A percentile compares a stretch with the other conserved stretches of the same genome.
phyloP scores from a whole-genome alignment of 2,888 invertebrate species.

The Acronicta leporina region DNA sequence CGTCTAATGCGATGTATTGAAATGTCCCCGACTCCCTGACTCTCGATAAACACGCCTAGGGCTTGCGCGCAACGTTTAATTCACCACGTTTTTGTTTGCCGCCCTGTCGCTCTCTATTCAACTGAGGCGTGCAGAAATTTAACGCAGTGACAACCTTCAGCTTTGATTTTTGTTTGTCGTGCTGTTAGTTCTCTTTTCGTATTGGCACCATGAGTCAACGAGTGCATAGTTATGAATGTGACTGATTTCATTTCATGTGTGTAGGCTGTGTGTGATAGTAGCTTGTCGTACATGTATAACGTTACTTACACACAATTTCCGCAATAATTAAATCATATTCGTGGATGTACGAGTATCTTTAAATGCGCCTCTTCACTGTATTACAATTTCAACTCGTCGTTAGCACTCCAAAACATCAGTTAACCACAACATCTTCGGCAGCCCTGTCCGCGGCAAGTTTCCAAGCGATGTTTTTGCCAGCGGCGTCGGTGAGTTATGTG shows the following conservation, averaged over 20 bases:
- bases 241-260: not conserved
- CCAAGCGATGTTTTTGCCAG: conserved; percentile 45
- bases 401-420: not conserved
- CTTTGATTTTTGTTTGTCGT: conserved; percentile 26
- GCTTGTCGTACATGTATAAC: too few relatives aligned
- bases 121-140: conserved; percentile 8
- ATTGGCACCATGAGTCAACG: conserved; percentile 19
- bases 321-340: too few relatives aligned
- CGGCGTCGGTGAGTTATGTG: conserved; percentile 40
- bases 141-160: conserved; percentile 31
- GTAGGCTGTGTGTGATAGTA: not conserved
- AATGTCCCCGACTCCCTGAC: conserved; percentile 35
- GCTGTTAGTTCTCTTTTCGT: conserved; percentile 25
- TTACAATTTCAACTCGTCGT: not conserved
- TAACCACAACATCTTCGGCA: conserved; percentile 3
- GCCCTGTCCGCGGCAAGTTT: conserved; percentile 42
- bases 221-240: conserved; percentile 12
- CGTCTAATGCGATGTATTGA: conserved; percentile 50
- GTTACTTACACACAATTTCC: too few relatives aligned
- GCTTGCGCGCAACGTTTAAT: conserved; percentile 19
- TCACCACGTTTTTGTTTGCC: conserved; percentile 12
- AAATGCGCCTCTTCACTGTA: too few relatives aligned
- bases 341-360: too few relatives aligned
- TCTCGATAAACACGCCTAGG: conserved; percentile 40
- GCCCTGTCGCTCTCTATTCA: conserved; percentile 11